Evolutionary conservation across 2,888 invertebrate species (phyloP), one percentile per base, ranked within the genome.

Genomic region (Brassicogethes aeneus): DNA sequence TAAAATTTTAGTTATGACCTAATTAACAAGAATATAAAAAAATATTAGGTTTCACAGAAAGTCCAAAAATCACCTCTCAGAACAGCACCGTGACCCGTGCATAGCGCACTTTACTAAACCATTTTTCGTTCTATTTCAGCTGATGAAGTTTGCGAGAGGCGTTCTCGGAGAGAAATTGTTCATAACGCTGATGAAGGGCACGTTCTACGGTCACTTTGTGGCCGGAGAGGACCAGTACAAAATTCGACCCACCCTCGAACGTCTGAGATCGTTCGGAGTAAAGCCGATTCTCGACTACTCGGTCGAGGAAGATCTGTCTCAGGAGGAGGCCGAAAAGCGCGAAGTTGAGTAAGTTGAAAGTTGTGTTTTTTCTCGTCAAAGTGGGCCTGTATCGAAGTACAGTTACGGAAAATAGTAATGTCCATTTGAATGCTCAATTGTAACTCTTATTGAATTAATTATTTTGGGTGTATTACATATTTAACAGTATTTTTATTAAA

Each of bases 191-290:
- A 95, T 99, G 94, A 92, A 91, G 69, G 76, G 80, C 34, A 91
- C 97, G 15, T 96, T 99, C 72, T 99, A 97, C 70, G 99, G 97
- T 5, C 99, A 99, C 71, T 99, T 99, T 73, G 99, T 99, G 39
- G 99, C 96, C 38, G 99, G 99, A 42, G 91, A 94, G 66, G 89
- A 94, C 69, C 85, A 88, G 67, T 74, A 81, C 56, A 85, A 83
- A 65, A 91, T 95, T 61, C 77, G 80, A 54, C 93, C 94, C 29
- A 82, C 82, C 40, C 75, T 94, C 54, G 84, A 87, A 63, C 78
- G 83, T 63, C 73, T 97, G 62, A 79, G 89, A 42, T 85, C 88
- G 43, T 99, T 94, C 68, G 99, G 99, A 36, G 99, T 99, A 12
- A 99, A 99, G 68, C 92, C 97, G 36, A 99, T 99, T 64, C 80